Evolutionary conservation across 2,797 vertebrate genomes (phyloP).

Genomic region (Pogoniulus pusillus): DNA sequence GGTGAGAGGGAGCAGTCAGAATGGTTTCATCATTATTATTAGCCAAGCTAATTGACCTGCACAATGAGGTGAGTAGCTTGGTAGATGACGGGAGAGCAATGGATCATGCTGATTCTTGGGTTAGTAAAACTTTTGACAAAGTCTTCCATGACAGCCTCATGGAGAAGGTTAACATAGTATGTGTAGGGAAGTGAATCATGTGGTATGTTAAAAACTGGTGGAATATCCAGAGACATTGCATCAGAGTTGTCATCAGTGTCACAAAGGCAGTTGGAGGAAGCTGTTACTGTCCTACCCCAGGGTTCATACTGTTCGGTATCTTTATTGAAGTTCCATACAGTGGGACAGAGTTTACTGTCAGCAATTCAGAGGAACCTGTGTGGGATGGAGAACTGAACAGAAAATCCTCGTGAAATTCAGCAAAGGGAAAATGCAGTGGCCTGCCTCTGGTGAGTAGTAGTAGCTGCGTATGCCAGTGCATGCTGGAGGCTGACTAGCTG

Average conservation of each 20-base stretch:
- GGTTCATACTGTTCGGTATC: neutral
- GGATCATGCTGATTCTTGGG: neutral
- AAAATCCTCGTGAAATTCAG: neutral
- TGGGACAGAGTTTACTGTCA: neutral
- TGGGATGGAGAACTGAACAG: neutral
- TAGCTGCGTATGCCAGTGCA: neutral
- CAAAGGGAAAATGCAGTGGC: neutral
- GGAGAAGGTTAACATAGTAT: neutral
- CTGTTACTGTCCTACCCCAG: neutral
- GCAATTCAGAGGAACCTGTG: neutral
- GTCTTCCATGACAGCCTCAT: neutral
- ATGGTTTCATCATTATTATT: neutral
- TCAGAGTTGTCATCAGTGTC: neutral
- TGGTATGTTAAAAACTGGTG: neutral
- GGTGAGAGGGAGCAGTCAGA: neutral
- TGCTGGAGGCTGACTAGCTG: neutral
- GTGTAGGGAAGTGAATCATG: neutral
- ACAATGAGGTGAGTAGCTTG: neutral
- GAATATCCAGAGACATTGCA: accelerated
- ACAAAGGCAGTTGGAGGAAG: neutral
- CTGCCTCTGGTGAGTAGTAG: neutral
- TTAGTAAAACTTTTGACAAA: neutral
- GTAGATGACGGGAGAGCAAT: neutral
- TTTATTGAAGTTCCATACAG: neutral
- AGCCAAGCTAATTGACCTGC: neutral